Evolutionary conservation across 2,888 invertebrate species (phyloP).

Genomic region (Dryadula phaetusa): DNA sequence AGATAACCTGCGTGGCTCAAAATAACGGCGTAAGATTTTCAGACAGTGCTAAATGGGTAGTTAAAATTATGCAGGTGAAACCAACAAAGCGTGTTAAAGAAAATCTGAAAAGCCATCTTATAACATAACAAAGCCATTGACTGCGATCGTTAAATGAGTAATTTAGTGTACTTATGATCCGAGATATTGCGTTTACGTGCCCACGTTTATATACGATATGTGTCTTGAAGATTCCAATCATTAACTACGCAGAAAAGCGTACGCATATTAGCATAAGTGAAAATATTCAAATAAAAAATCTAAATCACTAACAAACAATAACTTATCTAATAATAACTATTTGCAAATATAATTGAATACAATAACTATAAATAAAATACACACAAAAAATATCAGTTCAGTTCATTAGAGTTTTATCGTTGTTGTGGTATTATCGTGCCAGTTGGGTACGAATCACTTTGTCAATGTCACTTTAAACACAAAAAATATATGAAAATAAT

Average conservation of each 20-base stretch:
- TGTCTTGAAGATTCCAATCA: conserved; percentile 13
- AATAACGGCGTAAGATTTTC: neutral
- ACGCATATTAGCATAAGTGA: conserved; percentile 41
- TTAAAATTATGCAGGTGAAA: neutral
- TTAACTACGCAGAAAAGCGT: conserved; percentile 24
- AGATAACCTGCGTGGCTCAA: neutral
- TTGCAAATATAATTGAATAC: neutral
- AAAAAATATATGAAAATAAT: too few relatives aligned
- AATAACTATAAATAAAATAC: neutral
- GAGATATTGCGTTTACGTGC: conserved; percentile 4
- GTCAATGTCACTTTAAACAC: too few relatives aligned
- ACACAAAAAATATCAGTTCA: neutral
- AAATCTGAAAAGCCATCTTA: neutral
- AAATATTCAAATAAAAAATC: conserved; percentile 29
- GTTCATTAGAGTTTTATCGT: too few relatives aligned
- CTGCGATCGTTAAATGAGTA: conserved; percentile 11
- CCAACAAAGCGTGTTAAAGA: neutral
- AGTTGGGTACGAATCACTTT: too few relatives aligned
- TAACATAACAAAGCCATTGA: neutral
- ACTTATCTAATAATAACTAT: neutral
- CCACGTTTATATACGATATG: neutral
- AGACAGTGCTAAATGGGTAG: neutral
- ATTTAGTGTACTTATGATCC: conserved; percentile 3
- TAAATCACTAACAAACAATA: neutral
- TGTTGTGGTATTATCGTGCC: too few relatives aligned